These are phyloP conservation scores for Odontocolon sp. DNA, from an alignment of 2,888 invertebrate species.

Conservation along the genomic window DNA sequence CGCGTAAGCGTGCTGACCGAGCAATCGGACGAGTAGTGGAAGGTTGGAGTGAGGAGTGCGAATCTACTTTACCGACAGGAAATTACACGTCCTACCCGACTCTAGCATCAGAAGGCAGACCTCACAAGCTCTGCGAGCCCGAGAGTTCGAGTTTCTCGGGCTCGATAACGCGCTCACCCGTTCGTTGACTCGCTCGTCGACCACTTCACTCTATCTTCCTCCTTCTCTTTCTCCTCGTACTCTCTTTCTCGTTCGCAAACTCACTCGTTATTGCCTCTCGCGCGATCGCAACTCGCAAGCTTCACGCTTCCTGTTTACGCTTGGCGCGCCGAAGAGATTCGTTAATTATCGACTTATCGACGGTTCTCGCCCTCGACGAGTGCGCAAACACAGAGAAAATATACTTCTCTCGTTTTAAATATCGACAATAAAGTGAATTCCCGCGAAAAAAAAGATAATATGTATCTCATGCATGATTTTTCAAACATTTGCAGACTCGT, in stretches of 20 bases:
- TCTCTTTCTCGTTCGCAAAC: conserved; percentile 31
- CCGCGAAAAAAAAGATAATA: background rate
- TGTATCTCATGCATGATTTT: background rate
- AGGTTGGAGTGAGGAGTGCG: conserved; percentile 35
- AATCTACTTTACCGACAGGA: conserved; percentile 76
- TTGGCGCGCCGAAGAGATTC: conserved; percentile 29
- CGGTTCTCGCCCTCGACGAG: conserved; percentile 65
- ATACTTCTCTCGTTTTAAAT: background rate
- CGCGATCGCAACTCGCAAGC: conserved; percentile 25
- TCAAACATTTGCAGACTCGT: background rate
- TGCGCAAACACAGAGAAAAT: conserved; percentile 9
- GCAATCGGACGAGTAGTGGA: conserved; percentile 65
- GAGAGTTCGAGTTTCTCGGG: conserved; percentile 47
- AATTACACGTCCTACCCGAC: conserved; percentile 77
- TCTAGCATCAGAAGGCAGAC: conserved; percentile 16
- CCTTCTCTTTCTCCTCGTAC: conserved; percentile 10
- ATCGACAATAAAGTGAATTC: conserved; percentile 14
- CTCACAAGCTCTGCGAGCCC: conserved; percentile 25
- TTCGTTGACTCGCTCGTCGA: conserved; percentile 42
- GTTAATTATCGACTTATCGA: conserved; percentile 55
- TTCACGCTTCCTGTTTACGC: conserved; percentile 44
- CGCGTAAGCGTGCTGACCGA: conserved; percentile 67
- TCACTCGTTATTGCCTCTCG: conserved; percentile 47
- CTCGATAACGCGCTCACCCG: conserved; percentile 52
- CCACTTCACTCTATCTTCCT: conserved; percentile 48